These are phyloP conservation scores for Prochilodus magdalenae DNA, from an alignment of 2,113 vertebrate species.

Conservation along the genomic window DNA sequence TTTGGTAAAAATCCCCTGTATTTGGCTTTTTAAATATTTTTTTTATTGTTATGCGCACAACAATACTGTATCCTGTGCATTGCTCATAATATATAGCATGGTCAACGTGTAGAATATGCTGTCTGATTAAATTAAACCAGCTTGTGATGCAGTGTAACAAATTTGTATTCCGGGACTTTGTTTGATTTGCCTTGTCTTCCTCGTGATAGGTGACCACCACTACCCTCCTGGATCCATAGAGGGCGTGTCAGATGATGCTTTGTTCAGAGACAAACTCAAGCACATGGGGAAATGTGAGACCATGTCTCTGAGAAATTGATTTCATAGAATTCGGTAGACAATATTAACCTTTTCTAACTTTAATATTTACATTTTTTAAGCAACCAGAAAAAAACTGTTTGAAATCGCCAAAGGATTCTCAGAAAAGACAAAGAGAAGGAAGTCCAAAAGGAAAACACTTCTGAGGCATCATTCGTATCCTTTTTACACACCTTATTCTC, in stretches of 20 bases:
- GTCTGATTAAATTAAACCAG: too few relatives aligned
- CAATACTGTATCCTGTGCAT: not conserved
- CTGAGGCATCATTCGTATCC: constrained; percentile 95
- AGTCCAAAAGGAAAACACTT: constrained; percentile 88
- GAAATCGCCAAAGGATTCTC: constrained; percentile 96
- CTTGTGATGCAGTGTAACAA: not conserved
- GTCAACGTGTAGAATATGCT: too few relatives aligned
- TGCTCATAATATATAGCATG: not conserved
- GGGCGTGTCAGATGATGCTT: constrained; percentile 89
- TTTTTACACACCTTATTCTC: constrained; percentile 56
- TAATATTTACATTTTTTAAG: constrained; percentile 71
- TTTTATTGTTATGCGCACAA: not conserved
- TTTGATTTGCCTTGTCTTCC: too few relatives aligned
- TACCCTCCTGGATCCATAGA: constrained; percentile 71
- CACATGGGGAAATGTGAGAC: constrained; percentile 99
- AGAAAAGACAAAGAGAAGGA: constrained; percentile 95
- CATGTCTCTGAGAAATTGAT: not conserved
- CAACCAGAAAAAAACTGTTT: constrained; percentile 95
- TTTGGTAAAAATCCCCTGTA: too few relatives aligned
- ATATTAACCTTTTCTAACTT: too few relatives aligned
- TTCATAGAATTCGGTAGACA: not conserved
- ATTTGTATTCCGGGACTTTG: too few relatives aligned
- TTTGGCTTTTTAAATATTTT: constrained; percentile 11
- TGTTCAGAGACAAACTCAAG: constrained; percentile 97
- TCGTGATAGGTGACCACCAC: constrained; percentile 34